Base-by-base conservation (phyloP, 2,797 vertebrate species). In the Ambastaia sidthimunki region DNA sequence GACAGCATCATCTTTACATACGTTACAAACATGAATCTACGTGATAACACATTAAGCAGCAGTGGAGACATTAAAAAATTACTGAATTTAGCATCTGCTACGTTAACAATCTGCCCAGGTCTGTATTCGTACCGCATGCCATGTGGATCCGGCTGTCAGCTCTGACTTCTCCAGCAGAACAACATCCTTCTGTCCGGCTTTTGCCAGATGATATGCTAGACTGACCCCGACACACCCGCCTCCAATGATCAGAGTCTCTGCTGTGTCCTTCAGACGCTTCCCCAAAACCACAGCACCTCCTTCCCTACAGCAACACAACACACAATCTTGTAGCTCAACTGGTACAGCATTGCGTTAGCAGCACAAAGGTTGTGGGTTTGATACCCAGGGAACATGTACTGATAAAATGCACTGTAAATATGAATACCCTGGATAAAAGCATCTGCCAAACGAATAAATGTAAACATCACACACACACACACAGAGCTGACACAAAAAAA, bases 141-240 rank as follows among this genome's bases (percentile, higher is more conserved):
- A 99, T 19, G 98, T 99, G 83, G 97, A 99, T 76, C 97, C 98
- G 65, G 97, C 97, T 0, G 97, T 99, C 86, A 99, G 95, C 86
- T 99, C 97, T 0, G 96, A 95, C 88, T 98, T 99, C 92, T 99
- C 97, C 85, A 99, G 91, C 48, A 99, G 93, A 74, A 99, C 93
- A 85, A 99, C 96, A 34, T 98, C 95, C 85, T 95, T 97, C 95
- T 96, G 92, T 66, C 97, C 98, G 3, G 91, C 93, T 90, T 98
- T 99, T 89, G 97, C 96, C 89, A 99, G 92, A 86, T 99, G 98
- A 85, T 98, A 99, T 19, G 96, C 96, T 90, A 99, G 59, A 82
- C 98, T 98, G 87, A 94, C 94, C 47, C 98, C 97, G 31, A 99
- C 87, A 3, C 98, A 99, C 10, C 97, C 98, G 1, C 97, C 98